Evolutionary conservation across 2,888 invertebrate genomes (phyloP).

Genomic region (Epinotia brunnichana): DNA sequence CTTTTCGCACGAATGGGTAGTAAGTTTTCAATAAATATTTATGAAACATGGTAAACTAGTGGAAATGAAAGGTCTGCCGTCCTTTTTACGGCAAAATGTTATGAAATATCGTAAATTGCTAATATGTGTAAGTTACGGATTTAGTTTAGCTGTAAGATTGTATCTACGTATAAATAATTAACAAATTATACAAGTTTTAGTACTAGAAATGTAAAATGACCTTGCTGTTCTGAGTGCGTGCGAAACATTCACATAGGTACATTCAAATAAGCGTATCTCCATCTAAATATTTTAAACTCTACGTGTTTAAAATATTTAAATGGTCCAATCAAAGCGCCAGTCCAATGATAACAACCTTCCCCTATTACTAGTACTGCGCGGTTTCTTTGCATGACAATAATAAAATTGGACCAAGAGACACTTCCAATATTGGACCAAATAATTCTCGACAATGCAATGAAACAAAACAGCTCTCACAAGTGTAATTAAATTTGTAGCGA

Average conservation of each 20-base stretch:
- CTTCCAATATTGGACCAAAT: conserved; percentile 7
- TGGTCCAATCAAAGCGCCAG: too few relatives aligned
- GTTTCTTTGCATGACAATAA: background rate
- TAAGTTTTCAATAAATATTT: conserved; percentile 38
- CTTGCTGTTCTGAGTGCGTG: background rate
- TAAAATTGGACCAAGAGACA: conserved; percentile 27
- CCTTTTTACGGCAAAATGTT: background rate
- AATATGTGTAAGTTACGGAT: background rate
- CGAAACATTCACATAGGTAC: too few relatives aligned
- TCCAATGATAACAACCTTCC: too few relatives aligned
- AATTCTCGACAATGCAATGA: background rate
- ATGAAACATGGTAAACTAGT: conserved; percentile 15
- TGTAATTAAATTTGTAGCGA: background rate
- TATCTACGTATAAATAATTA: background rate
- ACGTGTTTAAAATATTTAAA: too few relatives aligned
- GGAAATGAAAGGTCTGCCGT: conserved; percentile 11
- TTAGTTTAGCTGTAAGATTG: background rate
- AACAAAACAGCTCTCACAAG: background rate
- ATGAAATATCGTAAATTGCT: background rate
- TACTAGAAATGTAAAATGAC: background rate
- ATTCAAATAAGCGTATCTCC: background rate
- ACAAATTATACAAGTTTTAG: background rate
- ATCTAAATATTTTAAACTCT: too few relatives aligned
- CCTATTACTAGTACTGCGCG: background rate
- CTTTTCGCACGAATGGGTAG: conserved; percentile 8